Conservation (phyloP, 2,797 vertebrate genomes). For the Melanotaenia nigrans region DNA sequence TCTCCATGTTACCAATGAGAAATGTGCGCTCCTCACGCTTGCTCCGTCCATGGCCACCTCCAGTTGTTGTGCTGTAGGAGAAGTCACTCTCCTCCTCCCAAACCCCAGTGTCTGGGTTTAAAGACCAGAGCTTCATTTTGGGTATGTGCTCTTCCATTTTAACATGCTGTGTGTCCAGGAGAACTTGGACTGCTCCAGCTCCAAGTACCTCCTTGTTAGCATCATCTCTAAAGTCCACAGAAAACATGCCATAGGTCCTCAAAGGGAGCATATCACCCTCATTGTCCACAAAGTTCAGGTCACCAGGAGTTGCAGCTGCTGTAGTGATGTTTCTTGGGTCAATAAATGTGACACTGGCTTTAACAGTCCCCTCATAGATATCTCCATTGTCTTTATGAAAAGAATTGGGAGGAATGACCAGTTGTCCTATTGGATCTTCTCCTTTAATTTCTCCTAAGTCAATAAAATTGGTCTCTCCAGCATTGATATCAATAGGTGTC, state of each 20-base stretch:
- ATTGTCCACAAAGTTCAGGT: conserved; percentile 89
- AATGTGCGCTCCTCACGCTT: conserved; percentile 95
- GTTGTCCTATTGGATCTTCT: conserved; percentile 87
- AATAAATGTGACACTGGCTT: conserved; percentile 94
- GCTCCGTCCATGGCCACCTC: conserved; percentile 73
- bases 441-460: conserved; percentile 85
- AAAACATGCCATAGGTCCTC: conserved; percentile 97
- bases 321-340: conserved; percentile 92
- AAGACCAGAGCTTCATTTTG: conserved; percentile 94
- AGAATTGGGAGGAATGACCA: conserved; percentile 88
- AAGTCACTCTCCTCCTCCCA: conserved; percentile 94
- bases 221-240: conserved; percentile 91
- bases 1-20: conserved; percentile 94
- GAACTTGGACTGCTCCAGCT: conserved; percentile 86
- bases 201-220: conserved; percentile 83
- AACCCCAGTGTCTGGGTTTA: conserved; percentile 91
- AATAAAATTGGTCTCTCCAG: conserved; percentile 84
- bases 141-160: conserved; percentile 90
- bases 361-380: conserved; percentile 88
- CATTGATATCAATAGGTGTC: conserved; percentile 83
- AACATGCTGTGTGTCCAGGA: conserved; percentile 89
- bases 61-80: conserved; percentile 48
- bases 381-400: conserved; percentile 88
- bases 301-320: conserved; percentile 87
- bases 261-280: conserved; percentile 91